These are phyloP conservation scores for Leuciscus idus DNA, from an alignment of 2,113 vertebrate genomes.

Conservation along the genomic window DNA sequence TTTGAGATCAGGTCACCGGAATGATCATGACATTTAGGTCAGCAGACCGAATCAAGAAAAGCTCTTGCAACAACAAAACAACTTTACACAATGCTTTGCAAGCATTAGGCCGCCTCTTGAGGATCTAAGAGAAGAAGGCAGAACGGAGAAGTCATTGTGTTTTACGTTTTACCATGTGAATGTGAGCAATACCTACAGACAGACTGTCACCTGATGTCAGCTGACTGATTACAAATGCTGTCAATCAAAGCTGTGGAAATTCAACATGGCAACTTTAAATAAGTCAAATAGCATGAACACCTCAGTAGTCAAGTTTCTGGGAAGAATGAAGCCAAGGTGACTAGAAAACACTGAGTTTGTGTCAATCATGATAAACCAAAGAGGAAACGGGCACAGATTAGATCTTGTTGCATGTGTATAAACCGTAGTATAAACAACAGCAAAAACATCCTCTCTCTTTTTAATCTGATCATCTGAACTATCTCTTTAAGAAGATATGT, in stretches of 20 bases:
- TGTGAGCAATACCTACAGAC: conserved; percentile 52
- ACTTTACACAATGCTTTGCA: not conserved
- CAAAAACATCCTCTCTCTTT: not conserved
- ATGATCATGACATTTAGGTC: not conserved
- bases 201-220: conserved; percentile 61
- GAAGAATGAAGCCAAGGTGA: not conserved
- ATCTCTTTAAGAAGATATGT: not conserved
- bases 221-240: conserved; percentile 51
- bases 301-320: not conserved
- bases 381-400: not conserved
- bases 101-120: not conserved
- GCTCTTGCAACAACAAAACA: not conserved
- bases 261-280: not conserved
- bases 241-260: conserved; percentile 1
- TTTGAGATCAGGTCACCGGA: not conserved
- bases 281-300: not conserved
- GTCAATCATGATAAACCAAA: not conserved
- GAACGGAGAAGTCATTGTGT: not conserved
- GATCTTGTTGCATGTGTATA: not conserved
- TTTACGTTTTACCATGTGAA: not conserved
- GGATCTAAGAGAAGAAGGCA: not conserved
- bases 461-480: not conserved
- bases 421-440: not conserved
- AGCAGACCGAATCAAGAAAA: not conserved
- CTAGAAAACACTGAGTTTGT: not conserved